Evolutionary conservation across 2,113 vertebrate species (phyloP).

Genomic region (Pimephales promelas): DNA sequence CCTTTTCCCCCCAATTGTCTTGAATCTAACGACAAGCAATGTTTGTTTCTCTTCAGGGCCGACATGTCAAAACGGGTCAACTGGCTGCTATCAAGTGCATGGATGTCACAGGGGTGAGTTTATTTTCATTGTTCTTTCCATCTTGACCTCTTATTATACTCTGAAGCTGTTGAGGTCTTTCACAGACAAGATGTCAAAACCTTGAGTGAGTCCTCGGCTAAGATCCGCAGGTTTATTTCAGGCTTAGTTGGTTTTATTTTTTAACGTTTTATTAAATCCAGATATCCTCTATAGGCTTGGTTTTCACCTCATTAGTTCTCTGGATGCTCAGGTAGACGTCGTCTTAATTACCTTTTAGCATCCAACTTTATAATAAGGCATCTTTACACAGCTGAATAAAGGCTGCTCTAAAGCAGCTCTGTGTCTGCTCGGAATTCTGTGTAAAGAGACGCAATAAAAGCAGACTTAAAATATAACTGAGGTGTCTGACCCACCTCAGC

Average conservation of each 20-base stretch:
- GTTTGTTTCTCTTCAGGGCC: constrained; percentile 66
- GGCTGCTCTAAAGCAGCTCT: too few species aligned
- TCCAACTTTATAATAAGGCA: background rate
- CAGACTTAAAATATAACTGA: too few species aligned
- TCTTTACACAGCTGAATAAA: too few species aligned
- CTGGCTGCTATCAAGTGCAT: constrained; percentile 80
- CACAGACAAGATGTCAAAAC: background rate
- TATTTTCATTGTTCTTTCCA: background rate
- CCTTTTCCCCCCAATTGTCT: background rate
- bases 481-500: too few species aligned
- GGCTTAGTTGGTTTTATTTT: background rate
- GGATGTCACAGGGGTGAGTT: constrained; percentile 78
- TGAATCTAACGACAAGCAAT: background rate
- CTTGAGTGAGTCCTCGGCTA: background rate
- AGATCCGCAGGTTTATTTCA: constrained; percentile 14
- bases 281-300: background rate
- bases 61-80: constrained; percentile 78
- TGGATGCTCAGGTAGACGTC: background rate
- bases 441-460: too few species aligned
- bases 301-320: background rate
- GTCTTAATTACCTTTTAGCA: constrained; percentile 1
- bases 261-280: background rate
- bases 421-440: too few species aligned
- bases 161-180: background rate
- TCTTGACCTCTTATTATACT: background rate